Evolutionary conservation across 2,888 invertebrate species (phyloP), one percentile per base, ranked within the genome.

Genomic region (Drosophila paramelanica): DNA sequence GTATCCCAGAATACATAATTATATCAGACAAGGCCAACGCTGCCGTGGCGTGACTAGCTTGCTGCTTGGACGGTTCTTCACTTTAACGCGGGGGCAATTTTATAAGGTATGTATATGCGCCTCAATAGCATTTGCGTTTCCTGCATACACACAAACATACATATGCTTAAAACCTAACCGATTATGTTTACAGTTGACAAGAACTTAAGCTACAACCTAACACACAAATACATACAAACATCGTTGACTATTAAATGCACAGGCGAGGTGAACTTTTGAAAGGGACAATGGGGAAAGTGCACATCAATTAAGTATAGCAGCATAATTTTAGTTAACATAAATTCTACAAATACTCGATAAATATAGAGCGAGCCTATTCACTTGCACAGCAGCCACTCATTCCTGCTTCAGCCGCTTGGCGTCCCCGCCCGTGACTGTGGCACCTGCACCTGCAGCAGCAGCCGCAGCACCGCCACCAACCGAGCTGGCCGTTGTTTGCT

Each of bases 391-490:
- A 23, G 8, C 36, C 61, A 25, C 88, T 92, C 90, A 91, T 91
- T 91, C 91, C 64, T 91, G 92, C 67, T 91, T 91, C 71, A 91
- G 78, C 31, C 92, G 91, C 57, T 92, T 91, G 17, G 90, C 82
- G 47, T 86, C 85, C 45, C 83, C 86, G 45, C 73, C 86, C 39
- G 64, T 62, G 46, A 33, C 51, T 0, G 11, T 45, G 14, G 25
- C 45, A 41, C 33, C 31, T 56, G 45, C 42, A 36, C 41, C 23
- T n/a, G 49, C 17, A 49, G 25, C 20, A 7, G 11, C 36, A n/a
- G 17, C 46, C 25, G 57, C 49, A 33, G 33, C 27, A 65, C 46
- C 50, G 60, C 59, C 72, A 17, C 60, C 39, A 33, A 69, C 77
- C 14, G 85, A 69, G 31, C 67, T 67, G 31, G 58, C 55, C 17